Conservation (phyloP, 2,888 invertebrate species). For the Nyleta sp. region DNA sequence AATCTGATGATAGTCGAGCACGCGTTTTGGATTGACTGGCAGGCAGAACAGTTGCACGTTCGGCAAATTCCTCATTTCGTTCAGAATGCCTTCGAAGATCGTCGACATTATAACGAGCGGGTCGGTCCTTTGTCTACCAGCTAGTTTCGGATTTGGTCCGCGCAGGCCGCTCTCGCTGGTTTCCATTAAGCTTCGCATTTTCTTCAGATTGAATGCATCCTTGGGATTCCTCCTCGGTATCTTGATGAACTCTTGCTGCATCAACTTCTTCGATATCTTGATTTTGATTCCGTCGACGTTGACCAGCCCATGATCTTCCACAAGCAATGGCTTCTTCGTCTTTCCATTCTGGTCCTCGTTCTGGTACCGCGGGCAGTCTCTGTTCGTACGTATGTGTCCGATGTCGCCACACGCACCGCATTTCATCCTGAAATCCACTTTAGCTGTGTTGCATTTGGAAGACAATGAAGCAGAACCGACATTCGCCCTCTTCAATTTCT, state of each 20-base stretch:
- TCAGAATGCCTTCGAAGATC: conserved; percentile 94
- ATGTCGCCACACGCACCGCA: conserved; percentile 97
- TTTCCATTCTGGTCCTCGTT: neutral
- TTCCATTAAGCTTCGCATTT: too few relatives aligned
- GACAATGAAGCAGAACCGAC: too few relatives aligned
- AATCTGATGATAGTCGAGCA: conserved; percentile 97
- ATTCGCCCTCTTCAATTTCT: conserved; percentile 77
- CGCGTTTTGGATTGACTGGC: conserved; percentile 94
- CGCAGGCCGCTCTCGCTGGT: too few relatives aligned
- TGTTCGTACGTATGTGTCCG: conserved; percentile 93
- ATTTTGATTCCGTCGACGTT: conserved; percentile 98
- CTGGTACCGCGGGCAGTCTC: conserved; percentile 91
- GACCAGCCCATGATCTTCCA: conserved; percentile 88
- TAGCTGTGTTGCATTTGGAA: conserved; percentile 80
- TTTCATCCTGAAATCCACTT: conserved; percentile 93
- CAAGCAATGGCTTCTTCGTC: too few relatives aligned
- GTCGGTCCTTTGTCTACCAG: conserved; percentile 96
- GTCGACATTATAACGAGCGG: conserved; percentile 97
- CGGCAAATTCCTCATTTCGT: conserved; percentile 95
- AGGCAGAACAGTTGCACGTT: conserved; percentile 96
- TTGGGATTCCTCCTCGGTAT: neutral
- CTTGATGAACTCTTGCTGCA: conserved; percentile 83
- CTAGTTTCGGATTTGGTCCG: conserved; percentile 85
- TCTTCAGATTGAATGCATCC: too few relatives aligned
- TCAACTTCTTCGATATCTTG: conserved; percentile 91